Evolutionary conservation across 2,113 vertebrate species (phyloP).

Genomic region (Drymodes brunneopygia): DNA sequence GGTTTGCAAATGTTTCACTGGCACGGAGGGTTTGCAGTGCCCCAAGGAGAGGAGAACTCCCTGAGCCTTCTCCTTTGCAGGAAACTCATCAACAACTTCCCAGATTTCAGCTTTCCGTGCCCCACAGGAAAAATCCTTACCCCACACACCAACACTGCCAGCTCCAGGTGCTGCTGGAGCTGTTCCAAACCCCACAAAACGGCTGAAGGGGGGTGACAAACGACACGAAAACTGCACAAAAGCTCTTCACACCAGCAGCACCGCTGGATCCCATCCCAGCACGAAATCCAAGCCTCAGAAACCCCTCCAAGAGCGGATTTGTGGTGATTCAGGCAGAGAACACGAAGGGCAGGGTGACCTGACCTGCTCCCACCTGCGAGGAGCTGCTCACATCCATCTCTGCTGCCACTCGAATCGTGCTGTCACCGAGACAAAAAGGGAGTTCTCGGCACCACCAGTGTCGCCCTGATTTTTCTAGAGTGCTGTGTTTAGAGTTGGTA

Average conservation of each 20-base stretch:
- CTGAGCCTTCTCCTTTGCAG: background rate
- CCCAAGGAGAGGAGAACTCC: background rate
- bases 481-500: too few species aligned
- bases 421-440: accelerated
- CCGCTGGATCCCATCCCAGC: background rate
- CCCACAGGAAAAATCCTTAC: background rate
- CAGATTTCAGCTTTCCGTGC: background rate
- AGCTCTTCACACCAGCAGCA: background rate
- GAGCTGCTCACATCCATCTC: background rate
- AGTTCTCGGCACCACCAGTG: background rate
- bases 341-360: background rate
- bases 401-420: background rate
- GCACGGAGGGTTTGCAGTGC: background rate
- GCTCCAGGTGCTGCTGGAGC: background rate
- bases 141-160: background rate
- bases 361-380: background rate
- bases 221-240: background rate
- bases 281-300: background rate
- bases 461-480: too few species aligned
- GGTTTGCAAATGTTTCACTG: background rate
- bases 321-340: background rate
- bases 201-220: background rate
- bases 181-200: background rate
- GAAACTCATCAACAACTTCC: background rate
- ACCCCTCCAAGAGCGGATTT: background rate